Conservation (phyloP, 2,113 vertebrate species). For the Charadrius vociferus region DNA sequence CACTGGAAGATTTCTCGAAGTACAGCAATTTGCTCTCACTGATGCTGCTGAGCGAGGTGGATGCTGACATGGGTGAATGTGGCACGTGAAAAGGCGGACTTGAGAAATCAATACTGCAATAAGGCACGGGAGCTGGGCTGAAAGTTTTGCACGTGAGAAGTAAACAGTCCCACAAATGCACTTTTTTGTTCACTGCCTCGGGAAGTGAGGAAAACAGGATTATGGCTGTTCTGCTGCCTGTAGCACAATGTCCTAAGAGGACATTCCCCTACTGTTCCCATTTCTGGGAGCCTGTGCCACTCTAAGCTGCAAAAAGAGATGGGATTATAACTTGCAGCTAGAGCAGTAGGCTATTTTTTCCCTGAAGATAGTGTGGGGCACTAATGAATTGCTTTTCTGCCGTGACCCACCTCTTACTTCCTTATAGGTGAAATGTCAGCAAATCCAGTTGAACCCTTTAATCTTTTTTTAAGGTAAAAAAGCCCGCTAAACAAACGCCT, state of each 20-base stretch:
- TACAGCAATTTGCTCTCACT: fast-evolving
- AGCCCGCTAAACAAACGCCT: background rate
- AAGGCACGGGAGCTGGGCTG: background rate
- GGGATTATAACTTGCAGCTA: slow-evolving; percentile 9
- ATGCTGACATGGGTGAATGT: background rate
- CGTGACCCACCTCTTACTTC: background rate
- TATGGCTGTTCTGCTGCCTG: slow-evolving; percentile 26
- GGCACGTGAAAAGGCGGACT: fast-evolving
- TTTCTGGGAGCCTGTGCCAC: background rate
- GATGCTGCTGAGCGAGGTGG: fast-evolving
- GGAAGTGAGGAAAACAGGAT: slow-evolving; percentile 14
- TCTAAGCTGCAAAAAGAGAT: background rate
- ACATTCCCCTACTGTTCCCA: background rate
- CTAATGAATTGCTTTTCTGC: slow-evolving; percentile 29
- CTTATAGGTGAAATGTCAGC: slow-evolving; percentile 11
- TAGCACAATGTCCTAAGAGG: background rate
- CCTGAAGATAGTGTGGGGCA: background rate
- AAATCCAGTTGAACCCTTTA: slow-evolving; percentile 20
- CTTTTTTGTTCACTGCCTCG: background rate
- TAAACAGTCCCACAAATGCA: background rate
- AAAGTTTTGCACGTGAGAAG: background rate
- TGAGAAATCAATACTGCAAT: background rate
- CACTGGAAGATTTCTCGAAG: background rate
- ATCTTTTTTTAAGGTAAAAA: background rate
- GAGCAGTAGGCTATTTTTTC: background rate